Percentiles rank a stretch among this genome's conserved stretches.
phyloP scores from a whole-genome alignment of 2,113 vertebrate genomes.

The Nycticorax nycticorax region DNA sequence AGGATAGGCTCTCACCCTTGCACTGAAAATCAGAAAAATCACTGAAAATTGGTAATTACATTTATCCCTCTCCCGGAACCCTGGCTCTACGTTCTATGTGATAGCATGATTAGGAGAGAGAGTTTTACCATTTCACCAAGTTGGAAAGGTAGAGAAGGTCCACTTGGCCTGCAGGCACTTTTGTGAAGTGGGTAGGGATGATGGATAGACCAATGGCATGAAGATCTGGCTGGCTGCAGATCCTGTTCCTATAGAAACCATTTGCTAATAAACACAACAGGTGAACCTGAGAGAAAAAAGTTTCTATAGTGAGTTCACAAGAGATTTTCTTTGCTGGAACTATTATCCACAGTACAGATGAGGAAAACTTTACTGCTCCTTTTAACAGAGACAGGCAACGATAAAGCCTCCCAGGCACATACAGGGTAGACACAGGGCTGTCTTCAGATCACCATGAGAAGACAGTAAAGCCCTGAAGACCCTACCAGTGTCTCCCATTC shows the following conservation, averaged over 20 bases:
- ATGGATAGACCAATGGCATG: conserved; percentile 88
- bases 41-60: background rate
- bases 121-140: conserved; percentile 87
- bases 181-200: conserved; percentile 79
- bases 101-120: background rate
- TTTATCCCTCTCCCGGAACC: background rate
- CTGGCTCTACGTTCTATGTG: background rate
- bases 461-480: background rate
- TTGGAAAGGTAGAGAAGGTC: conserved; percentile 80
- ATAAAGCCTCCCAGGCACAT: background rate
- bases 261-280: conserved; percentile 91
- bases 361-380: background rate
- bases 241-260: conserved; percentile 83
- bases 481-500: background rate
- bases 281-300: conserved; percentile 82
- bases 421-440: background rate
- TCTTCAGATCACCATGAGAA: background rate
- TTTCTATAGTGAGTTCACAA: background rate
- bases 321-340: background rate
- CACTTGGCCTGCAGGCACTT: conserved; percentile 66
- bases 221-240: conserved; percentile 86
- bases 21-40: background rate
- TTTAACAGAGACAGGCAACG: background rate
- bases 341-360: background rate
- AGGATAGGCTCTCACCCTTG: background rate